Base-by-base conservation (phyloP, 2,797 vertebrate species). In the Mareca strepera region DNA sequence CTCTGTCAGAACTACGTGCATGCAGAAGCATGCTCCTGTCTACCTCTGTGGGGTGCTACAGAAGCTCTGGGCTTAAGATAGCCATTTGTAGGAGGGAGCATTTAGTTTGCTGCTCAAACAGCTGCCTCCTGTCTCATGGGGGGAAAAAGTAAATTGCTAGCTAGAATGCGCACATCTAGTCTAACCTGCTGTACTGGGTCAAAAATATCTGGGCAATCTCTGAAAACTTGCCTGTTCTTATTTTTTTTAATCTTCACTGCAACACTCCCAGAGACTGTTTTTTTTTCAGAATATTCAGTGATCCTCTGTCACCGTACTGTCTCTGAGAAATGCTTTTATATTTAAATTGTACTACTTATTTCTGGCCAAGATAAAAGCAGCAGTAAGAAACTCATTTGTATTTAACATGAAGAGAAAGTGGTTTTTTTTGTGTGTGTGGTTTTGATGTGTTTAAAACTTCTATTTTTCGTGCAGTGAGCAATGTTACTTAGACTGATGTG, bases 291-390 rank as follows among this genome's bases (percentile, higher is more conserved):
- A 31, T 64, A 64, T 23, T 68, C 16, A 20, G 72, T 44, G 48
- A 59, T 74, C 41, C 29, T 82, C 35, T 88, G 50, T 92, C 56
- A 43, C 46, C 5, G 10, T n/a, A 37, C 41, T 44, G 63, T 92
- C 43, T 75, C 46, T 56, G 59, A 81, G 53, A 82, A 95, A 76
- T 46, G 44, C 68, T 86, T 60, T 60, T 73, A 7, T 67, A 53
- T 82, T 92, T 86, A 70, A 95, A 87, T 92, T 70, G 43, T 90
- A 78, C 67, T 82, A 39, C 64, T 44, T 80, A 29, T 79, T 93
- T 66, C 68, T 90, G 60, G 23, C 56, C 56, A 76, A 88, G 80
- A 90, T 92, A 88, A 93, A 95, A 93, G 86, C 82, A 82, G 41
- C 64, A 62, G 28, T 92, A 0, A 17, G 75, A 84, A 93, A 73